phyloP scores from a whole-genome alignment of 2,797 vertebrate genomes.

The Myioborus miniatus region DNA sequence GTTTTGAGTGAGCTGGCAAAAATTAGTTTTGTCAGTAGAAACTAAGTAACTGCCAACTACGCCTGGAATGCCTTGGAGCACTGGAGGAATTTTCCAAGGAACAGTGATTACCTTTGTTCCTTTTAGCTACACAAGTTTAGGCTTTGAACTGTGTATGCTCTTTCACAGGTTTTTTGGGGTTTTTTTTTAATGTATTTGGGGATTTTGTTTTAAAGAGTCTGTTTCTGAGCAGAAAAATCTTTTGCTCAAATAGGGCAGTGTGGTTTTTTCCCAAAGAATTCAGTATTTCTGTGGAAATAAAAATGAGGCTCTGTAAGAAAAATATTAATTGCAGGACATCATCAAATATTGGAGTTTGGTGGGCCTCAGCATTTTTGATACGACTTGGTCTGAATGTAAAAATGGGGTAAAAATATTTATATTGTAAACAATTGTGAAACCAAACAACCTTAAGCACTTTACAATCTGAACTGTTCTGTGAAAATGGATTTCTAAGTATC shows the following conservation, averaged over 20 bases:
- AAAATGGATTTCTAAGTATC: not conserved
- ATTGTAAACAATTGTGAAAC: not conserved
- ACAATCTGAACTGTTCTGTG: not conserved
- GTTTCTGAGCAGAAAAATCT: not conserved
- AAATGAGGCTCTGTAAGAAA: accelerated
- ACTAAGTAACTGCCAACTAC: conserved; percentile 5
- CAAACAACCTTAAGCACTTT: not conserved
- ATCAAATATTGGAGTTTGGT: not conserved
- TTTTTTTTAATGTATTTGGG: not conserved
- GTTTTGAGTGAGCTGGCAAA: conserved; percentile 1
- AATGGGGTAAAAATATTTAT: not conserved
- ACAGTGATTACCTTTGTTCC: conserved; percentile 61
- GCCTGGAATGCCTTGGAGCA: conserved; percentile 49
- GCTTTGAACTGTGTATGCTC: not conserved
- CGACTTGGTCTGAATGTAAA: accelerated
- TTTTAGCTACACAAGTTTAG: not conserved
- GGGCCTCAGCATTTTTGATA: not conserved
- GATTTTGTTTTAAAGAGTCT: not conserved
- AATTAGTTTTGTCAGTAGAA: conserved; percentile 43
- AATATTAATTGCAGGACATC: not conserved
- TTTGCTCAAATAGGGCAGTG: accelerated
- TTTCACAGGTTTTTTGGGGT: not conserved
- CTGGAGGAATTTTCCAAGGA: conserved; percentile 52
- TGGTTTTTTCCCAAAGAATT: not conserved
- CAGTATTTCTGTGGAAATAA: accelerated